Evolutionary conservation across 2,113 vertebrate species (phyloP).

Genomic region (Poeciliopsis occidentalis): DNA sequence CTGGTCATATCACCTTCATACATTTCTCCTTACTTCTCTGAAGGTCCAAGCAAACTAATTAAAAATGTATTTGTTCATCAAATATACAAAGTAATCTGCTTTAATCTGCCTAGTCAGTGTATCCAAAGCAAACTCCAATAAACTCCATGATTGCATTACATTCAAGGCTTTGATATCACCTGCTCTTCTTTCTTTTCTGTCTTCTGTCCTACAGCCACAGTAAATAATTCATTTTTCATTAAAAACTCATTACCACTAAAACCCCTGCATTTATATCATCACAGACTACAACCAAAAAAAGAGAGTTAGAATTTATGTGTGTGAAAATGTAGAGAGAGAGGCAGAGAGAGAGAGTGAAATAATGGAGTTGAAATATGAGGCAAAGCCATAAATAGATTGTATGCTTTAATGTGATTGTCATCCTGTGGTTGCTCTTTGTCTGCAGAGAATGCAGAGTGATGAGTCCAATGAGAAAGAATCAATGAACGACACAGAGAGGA

Average conservation of each 20-base stretch:
- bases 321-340: slow-evolving; percentile 1
- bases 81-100: slow-evolving; percentile 12
- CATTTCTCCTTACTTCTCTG: slow-evolving; percentile 9
- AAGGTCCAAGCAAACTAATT: slow-evolving; percentile 26
- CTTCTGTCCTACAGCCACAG: slow-evolving; percentile 64
- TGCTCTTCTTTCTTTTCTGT: slow-evolving; percentile 68
- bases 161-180: slow-evolving; percentile 77
- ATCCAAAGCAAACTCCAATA: slow-evolving; percentile 44
- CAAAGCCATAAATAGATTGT: slow-evolving; percentile 80
- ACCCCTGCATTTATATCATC: slow-evolving; percentile 73
- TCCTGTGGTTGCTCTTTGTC: slow-evolving; percentile 77
- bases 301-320: slow-evolving; percentile 5
- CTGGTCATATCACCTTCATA: background rate
- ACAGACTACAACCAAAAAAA: slow-evolving; percentile 44
- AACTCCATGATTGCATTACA: slow-evolving; percentile 56
- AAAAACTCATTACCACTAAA: slow-evolving; percentile 81
- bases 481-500: slow-evolving; percentile 59
- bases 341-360: slow-evolving; percentile 9
- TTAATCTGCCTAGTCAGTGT: slow-evolving; percentile 10
- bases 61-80: slow-evolving; percentile 15
- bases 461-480: slow-evolving; percentile 71
- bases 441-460: slow-evolving; percentile 73
- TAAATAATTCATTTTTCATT: slow-evolving; percentile 83
- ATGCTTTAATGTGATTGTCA: slow-evolving; percentile 78
- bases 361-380: slow-evolving; percentile 76